Base-by-base conservation (phyloP, 2,113 vertebrate species). In the Ctenodactylus gundi region DNA sequence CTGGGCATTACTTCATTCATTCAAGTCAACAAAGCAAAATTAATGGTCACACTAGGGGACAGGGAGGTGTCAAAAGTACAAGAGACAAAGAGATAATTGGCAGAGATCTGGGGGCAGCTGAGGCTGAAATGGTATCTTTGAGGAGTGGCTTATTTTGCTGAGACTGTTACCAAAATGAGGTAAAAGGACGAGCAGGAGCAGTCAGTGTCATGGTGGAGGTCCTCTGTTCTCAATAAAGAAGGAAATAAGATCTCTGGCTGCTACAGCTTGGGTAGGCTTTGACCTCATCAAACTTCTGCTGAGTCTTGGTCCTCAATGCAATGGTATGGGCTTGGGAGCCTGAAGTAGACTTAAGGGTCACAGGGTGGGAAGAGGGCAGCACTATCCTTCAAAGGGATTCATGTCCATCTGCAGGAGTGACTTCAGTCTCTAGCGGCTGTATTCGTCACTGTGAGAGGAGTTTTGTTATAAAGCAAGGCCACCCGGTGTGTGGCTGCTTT, bases 1-100 rank as follows among this genome's bases (percentile, higher is more conserved):
- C n/a, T n/a, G n/a, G n/a, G n/a, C n/a, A n/a, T n/a, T n/a, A n/a
- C n/a, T n/a, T n/a, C n/a, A n/a, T n/a, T n/a, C n/a, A n/a, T n/a
- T n/a, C n/a, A n/a, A n/a, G n/a, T n/a, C n/a, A n/a, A n/a, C n/a
- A n/a, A n/a, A n/a, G n/a, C n/a, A n/a, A n/a, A n/a, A n/a, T n/a
- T n/a, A n/a, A n/a, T n/a, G n/a, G n/a, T n/a, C n/a, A n/a, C 9
- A 5, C 36, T 4, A 20, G 13, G 0, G 46, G 58, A 4, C 39
- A n/a, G 36, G 57, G 21, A 31, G 3, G 39, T 14, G 55, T 14
- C 21, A 11, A 64, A 72, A 25, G 49, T 7, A 67, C 29, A 36
- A 82, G 65, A 65, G 77, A 64, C 23, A 7, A 31, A 80, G 39
- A 39, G 21, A 12, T 3, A 73, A 27, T 4, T 9, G 29, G 17